Evolutionary conservation across 2,888 invertebrate genomes (phyloP).

Genomic region (Caradrina clavipalpis): DNA sequence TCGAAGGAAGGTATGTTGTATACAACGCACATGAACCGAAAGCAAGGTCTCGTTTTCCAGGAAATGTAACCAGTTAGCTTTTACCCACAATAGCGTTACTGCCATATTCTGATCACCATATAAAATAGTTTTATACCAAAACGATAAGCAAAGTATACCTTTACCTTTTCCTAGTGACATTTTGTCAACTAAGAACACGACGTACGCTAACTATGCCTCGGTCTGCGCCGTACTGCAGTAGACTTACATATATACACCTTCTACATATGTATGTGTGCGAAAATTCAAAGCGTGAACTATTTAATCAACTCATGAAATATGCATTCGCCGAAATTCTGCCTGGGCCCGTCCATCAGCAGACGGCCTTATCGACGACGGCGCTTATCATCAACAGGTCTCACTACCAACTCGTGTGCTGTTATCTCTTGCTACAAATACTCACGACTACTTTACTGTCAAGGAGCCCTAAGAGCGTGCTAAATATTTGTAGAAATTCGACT

Average conservation of each 20-base stretch:
- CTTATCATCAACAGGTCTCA: slow-evolving; percentile 90
- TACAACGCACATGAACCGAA: neutral
- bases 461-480: slow-evolving; percentile 65
- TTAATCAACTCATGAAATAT: slow-evolving; percentile 91
- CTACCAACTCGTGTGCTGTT: slow-evolving; percentile 88
- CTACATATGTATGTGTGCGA: slow-evolving; percentile 73
- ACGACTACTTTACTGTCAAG: slow-evolving; percentile 66
- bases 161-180: slow-evolving; percentile 50
- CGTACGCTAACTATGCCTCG: slow-evolving; percentile 57
- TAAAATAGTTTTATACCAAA: slow-evolving; percentile 32
- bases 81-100: slow-evolving; percentile 5
- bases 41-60: neutral
- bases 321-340: slow-evolving; percentile 89
- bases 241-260: slow-evolving; percentile 72
- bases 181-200: slow-evolving; percentile 62
- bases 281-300: slow-evolving; percentile 88
- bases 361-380: slow-evolving; percentile 88
- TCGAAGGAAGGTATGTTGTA: neutral
- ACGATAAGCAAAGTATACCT: slow-evolving; percentile 40
- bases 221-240: slow-evolving; percentile 71
- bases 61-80: slow-evolving; percentile 3
- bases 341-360: slow-evolving; percentile 86
- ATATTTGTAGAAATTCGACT: slow-evolving; percentile 60
- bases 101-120: slow-evolving; percentile 30
- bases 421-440: slow-evolving; percentile 90